phyloP scores from a whole-genome alignment of 1,140 invertebrate species.

The Caenorhabditis elegans region WBcel235 BX284604.4:15039001-15039500 shows the following conservation, averaged over 20 bases:
- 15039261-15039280: constrained; percentile 52
- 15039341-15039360: constrained; percentile 52
- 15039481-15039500: neutral
- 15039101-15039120: constrained; percentile 88
- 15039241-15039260: constrained; percentile 78
- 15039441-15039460: neutral
- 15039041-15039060: constrained; percentile 80
- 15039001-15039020: constrained; percentile 75
- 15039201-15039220: constrained; percentile 67
- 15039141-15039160: constrained; percentile 68
- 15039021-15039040: constrained; percentile 75
- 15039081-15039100: constrained; percentile 85
- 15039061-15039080: constrained; percentile 85
- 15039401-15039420: neutral
- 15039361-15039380: constrained; percentile 46
- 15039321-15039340: constrained; percentile 49
- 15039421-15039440: neutral
- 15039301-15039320: constrained; percentile 48
- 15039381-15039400: neutral
- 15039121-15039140: constrained; percentile 74
- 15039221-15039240: constrained; percentile 72
- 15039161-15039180: constrained; percentile 65
- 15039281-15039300: constrained; percentile 51
- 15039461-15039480: too few species aligned
- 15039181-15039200: constrained; percentile 68